phyloP scores from a whole-genome alignment of 1,140 invertebrate genomes.

The Achatina immaculata region DNA sequence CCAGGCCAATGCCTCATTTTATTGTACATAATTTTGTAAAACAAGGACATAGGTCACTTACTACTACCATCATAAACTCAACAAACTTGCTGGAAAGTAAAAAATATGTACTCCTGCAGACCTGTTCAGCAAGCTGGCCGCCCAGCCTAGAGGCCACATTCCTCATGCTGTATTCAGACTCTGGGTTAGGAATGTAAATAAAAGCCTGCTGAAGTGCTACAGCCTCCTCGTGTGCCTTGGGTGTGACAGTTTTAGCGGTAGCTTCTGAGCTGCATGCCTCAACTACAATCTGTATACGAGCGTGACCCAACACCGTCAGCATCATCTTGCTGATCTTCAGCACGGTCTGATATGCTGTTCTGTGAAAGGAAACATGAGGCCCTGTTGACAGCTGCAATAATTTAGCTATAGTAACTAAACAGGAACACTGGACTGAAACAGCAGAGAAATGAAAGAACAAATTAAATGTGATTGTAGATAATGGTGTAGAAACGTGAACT shows the following conservation, averaged over 20 bases:
- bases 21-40: too few relatives aligned
- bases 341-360: constrained; percentile 87
- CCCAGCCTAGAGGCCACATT: constrained; percentile 83
- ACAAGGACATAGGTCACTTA: too few relatives aligned
- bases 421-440: too few relatives aligned
- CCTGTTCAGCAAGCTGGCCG: constrained; percentile 78
- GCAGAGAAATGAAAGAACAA: too few relatives aligned
- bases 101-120: too few relatives aligned
- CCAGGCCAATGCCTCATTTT: too few relatives aligned
- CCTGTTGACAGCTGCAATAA: too few relatives aligned
- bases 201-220: constrained; percentile 83
- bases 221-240: constrained; percentile 72
- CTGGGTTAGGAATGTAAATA: constrained; percentile 79
- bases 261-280: constrained; percentile 64
- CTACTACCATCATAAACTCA: too few relatives aligned
- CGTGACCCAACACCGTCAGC: constrained; percentile 83
- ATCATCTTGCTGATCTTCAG: constrained; percentile 90
- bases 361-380: constrained; percentile 49
- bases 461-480: too few relatives aligned
- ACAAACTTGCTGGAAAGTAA: too few relatives aligned
- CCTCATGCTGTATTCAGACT: constrained; percentile 79
- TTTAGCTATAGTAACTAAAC: too few relatives aligned
- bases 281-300: constrained; percentile 69
- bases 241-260: constrained; percentile 57
- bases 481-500: too few relatives aligned